A percentile compares a stretch with the other conserved stretches of the same genome.
Conservation (phyloP, 2,888 invertebrate genomes). For the Seira ritae region DNA sequence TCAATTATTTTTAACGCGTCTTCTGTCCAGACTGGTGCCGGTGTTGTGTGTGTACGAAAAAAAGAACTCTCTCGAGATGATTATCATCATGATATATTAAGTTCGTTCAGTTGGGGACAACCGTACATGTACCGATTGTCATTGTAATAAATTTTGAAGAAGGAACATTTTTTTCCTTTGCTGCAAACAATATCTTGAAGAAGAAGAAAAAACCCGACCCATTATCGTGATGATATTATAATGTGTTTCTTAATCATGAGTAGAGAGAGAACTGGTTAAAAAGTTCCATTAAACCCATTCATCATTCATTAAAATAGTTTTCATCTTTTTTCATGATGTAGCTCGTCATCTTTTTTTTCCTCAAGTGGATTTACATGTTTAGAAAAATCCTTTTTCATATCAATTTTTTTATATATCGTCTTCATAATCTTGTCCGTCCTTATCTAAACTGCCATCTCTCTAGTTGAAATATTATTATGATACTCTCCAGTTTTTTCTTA, state of each 20-base stretch:
- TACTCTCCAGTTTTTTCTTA: not conserved
- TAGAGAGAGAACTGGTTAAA: conserved; percentile 11
- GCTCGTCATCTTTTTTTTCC: not conserved
- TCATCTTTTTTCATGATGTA: not conserved
- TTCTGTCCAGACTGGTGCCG: not conserved
- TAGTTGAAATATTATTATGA: conserved; percentile 15
- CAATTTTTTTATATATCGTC: not conserved
- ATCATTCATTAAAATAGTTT: conserved; percentile 49
- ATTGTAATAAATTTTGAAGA: conserved; percentile 29
- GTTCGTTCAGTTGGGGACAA: conserved; percentile 45
- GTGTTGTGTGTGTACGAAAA: not conserved
- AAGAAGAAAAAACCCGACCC: conserved; percentile 53
- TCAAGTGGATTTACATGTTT: not conserved
- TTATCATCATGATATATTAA: conserved; percentile 58
- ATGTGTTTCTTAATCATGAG: conserved; percentile 58
- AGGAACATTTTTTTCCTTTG: conserved; percentile 1
- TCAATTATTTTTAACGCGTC: conserved; percentile 36
- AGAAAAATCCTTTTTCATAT: not conserved
- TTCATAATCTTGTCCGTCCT: conserved; percentile 17
- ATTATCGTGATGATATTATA: conserved; percentile 59
- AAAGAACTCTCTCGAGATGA: not conserved
- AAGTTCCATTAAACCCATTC: conserved; percentile 44
- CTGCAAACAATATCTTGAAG: too few species aligned
- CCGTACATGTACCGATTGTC: conserved; percentile 23
- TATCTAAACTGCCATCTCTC: conserved; percentile 53